These are phyloP conservation scores for Eptesicus fuscus DNA, from an alignment of 2,113 vertebrate species.

Conservation along the genomic window DNA sequence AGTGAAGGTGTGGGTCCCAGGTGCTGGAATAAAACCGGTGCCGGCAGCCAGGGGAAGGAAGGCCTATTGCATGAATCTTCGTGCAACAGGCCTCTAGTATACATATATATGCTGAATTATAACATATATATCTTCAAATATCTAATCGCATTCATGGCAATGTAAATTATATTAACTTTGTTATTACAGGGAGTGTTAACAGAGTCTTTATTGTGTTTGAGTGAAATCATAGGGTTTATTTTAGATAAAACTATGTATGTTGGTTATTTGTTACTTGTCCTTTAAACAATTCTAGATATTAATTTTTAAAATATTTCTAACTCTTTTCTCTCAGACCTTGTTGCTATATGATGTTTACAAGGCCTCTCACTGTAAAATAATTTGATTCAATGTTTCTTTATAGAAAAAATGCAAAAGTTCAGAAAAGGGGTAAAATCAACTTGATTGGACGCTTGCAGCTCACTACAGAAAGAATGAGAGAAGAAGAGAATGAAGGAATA, in stretches of 20 bases:
- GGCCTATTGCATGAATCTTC: too few species aligned
- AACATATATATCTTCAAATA: neutral
- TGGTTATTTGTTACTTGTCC: neutral
- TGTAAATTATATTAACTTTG: neutral
- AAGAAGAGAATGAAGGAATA: slow-evolving; percentile 99
- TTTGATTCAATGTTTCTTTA: slow-evolving; percentile 65
- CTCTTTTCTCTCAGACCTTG: neutral
- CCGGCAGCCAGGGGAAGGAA: too few species aligned
- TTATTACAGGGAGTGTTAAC: neutral
- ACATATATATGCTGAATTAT: neutral
- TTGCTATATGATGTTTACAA: slow-evolving; percentile 30
- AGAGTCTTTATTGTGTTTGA: neutral
- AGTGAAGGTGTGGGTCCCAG: too few species aligned
- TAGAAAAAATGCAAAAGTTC: slow-evolving; percentile 99
- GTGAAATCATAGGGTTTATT: neutral
- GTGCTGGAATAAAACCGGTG: too few species aligned
- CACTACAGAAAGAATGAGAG: slow-evolving; percentile 98
- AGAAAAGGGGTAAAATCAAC: slow-evolving; percentile 99
- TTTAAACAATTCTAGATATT: neutral
- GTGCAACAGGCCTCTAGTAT: too few species aligned
- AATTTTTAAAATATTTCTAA: slow-evolving; percentile 2
- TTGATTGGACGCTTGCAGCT: slow-evolving; percentile 98
- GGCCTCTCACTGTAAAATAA: neutral
- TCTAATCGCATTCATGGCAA: neutral
- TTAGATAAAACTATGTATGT: neutral